Percentiles rank a stretch among this genome's conserved stretches.
phyloP scores from a whole-genome alignment of 2,113 vertebrate species.

The Myotis davidii region DNA sequence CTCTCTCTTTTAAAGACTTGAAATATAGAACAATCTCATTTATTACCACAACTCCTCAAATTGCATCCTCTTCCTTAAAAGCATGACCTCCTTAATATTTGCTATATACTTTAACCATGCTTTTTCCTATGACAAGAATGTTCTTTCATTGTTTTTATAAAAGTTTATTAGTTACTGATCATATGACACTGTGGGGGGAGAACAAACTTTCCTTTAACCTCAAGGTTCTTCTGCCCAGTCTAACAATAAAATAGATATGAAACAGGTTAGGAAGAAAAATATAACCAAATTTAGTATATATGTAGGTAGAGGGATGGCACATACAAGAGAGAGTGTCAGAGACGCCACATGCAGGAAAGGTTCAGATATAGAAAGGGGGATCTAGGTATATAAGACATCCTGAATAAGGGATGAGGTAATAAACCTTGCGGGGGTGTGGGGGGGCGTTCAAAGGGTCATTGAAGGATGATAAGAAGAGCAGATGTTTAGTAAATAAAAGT shows the following conservation, averaged over 20 bases:
- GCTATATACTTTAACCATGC: background rate
- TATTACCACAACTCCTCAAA: background rate
- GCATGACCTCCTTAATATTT: background rate
- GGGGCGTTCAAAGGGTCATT: background rate
- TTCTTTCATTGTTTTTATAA: background rate
- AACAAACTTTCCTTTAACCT: background rate
- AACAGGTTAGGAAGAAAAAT: background rate
- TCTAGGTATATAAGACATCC: background rate
- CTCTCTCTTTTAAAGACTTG: background rate
- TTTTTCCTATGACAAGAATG: background rate
- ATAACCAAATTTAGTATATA: background rate
- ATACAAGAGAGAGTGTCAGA: background rate
- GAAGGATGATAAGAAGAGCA: background rate
- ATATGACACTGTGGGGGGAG: background rate
- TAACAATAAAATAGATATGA: background rate
- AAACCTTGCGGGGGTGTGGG: background rate
- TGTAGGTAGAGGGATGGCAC: background rate
- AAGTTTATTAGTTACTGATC: background rate
- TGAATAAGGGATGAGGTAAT: background rate
- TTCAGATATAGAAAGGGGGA: background rate
- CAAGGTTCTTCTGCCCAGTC: background rate
- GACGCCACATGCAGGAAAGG: background rate
- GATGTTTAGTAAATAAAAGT: background rate
- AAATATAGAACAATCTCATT: background rate
- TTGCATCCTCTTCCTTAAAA: background rate